phyloP scores from a whole-genome alignment of 2,797 vertebrate genomes.

The Poeciliopsis paucimaculata region DNA sequence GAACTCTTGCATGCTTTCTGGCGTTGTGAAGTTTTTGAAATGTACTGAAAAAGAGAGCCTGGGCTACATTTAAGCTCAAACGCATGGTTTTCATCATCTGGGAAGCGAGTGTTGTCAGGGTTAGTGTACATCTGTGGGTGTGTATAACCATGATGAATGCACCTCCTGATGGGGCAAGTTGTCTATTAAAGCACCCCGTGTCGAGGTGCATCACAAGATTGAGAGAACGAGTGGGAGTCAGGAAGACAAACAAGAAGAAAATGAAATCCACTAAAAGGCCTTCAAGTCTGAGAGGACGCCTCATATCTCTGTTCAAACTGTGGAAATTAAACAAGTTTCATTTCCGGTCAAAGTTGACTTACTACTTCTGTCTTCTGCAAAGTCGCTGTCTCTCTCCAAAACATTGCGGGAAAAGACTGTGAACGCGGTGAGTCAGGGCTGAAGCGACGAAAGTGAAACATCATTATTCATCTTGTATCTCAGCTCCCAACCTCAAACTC shows the following conservation, averaged over 20 bases:
- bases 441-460: conserved; percentile 28
- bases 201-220: conserved; percentile 69
- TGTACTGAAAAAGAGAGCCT: not conserved
- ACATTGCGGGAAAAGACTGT: conserved; percentile 30
- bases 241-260: conserved; percentile 26
- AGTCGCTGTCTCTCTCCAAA: conserved; percentile 23
- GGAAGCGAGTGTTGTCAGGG: conserved; percentile 8
- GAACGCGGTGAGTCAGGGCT: conserved; percentile 51
- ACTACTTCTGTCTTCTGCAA: conserved; percentile 16
- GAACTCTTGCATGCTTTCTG: conserved; percentile 1
- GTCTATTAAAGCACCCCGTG: conserved; percentile 62
- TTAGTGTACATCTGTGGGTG: conserved; percentile 27
- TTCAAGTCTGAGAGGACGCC: conserved; percentile 44
- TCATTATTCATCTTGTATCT: conserved; percentile 45
- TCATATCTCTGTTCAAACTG: conserved; percentile 12
- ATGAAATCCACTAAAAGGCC: conserved; percentile 38
- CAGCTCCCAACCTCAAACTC: conserved; percentile 5
- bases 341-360: conserved; percentile 40
- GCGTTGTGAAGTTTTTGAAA: not conserved
- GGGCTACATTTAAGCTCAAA: conserved; percentile 17
- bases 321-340: conserved; percentile 44
- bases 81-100: conserved; percentile 48
- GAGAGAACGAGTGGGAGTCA: conserved; percentile 60
- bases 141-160: conserved; percentile 49
- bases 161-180: conserved; percentile 56